Evolutionary conservation across 1,140 invertebrate species (phyloP), one percentile per base, ranked within the genome.

Genomic region (Zaprionus gabonicus): DNA sequence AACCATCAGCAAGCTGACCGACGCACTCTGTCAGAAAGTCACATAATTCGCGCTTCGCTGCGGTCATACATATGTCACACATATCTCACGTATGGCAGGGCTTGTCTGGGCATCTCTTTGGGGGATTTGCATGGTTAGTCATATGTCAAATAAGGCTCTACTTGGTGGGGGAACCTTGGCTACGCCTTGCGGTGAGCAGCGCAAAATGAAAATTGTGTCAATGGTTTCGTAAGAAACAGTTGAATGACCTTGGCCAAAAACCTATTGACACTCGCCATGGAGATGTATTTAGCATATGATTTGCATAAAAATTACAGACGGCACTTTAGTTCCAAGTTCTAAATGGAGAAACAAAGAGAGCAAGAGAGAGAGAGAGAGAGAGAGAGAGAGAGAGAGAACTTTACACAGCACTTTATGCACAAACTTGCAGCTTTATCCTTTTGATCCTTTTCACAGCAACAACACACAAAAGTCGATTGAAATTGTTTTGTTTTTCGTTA

Each of bases 141-240:
- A 90, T 73, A 78, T 90, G 85, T 75, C 58, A 90, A 90, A 74
- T 75, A 78, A 60, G 71, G 56, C 31, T 62, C 44, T 41, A 62
- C 41, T n/a, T 58, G 44, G 23, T 23, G 3, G 3, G 1, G 44
- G 76, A 59, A 17, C 81, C 81, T 83, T 83, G 81, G 65, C 34
- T 58, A 65, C 67, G 60, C 76, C 80, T 38, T n/a, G 15, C 65
- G 66, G 65, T 74, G 69, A 75, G 71, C 71, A 80, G 63, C 72
- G 28, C 23, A 31, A 75, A 88, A 88, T 81, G 1, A 31, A 75
- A 88, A 88, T 81, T 81, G 80, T 87, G 83, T 80, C 84, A 83
- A 86, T 23, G 23, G 64, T 76, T 64, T 64, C 53, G 55, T 71
- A 71, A 60, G 64, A 75, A 71, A 72, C 56, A 71, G 80, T 87